These are phyloP conservation scores for Styela clava DNA, from an alignment of 23 tunicate genomes.

Conservation along the genomic window DNA sequence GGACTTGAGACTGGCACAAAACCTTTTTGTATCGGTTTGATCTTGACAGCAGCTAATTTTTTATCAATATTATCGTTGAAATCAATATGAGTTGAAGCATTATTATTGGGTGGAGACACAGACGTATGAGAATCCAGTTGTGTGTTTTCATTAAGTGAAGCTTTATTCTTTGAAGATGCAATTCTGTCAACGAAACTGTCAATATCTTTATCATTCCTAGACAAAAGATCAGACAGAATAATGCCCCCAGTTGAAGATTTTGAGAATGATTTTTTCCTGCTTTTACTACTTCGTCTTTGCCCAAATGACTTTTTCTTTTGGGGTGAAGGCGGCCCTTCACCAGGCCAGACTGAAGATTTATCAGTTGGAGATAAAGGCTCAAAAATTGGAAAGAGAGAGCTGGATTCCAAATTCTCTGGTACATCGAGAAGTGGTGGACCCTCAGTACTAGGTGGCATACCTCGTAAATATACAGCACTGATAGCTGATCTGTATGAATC, in stretches of 20 bases:
- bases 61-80: neutral
- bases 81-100: neutral
- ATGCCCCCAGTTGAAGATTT: neutral
- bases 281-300: neutral
- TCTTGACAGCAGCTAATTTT: neutral
- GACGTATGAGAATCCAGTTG: neutral
- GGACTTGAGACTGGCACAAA: neutral
- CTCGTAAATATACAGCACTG: slow-evolving; percentile 24
- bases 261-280: neutral
- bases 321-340: slow-evolving; percentile 2
- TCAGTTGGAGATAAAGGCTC: neutral
- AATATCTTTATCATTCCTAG: neutral
- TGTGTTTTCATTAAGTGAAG: neutral
- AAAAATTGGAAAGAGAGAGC: neutral
- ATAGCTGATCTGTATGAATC: slow-evolving; percentile 46
- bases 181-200: neutral
- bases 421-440: slow-evolving; percentile 47
- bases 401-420: slow-evolving; percentile 12
- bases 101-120: neutral
- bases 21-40: neutral
- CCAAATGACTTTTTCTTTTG: neutral
- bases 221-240: neutral
- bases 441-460: slow-evolving; percentile 35
- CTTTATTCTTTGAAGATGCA: neutral
- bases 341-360: neutral